Evolutionary conservation across 2,113 vertebrate species (phyloP).

Genomic region (Heloderma charlesbogerti): DNA sequence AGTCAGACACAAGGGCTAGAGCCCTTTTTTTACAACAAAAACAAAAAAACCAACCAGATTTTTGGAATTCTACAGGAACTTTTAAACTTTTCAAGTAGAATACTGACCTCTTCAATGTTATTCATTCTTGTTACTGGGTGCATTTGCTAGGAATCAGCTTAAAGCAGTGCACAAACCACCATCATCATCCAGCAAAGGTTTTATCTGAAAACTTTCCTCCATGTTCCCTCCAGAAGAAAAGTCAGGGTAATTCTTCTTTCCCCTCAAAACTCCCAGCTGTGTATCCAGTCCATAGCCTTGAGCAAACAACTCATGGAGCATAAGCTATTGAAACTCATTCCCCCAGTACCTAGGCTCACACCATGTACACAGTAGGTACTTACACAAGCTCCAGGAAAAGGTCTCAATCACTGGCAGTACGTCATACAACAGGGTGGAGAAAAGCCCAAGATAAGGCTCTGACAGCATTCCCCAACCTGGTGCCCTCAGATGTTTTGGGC

Average conservation of each 20-base stretch:
- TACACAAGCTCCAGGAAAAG: no score
- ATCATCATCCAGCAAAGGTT: background rate
- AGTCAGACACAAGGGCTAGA: background rate
- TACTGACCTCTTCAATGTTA: background rate
- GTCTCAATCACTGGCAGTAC: background rate
- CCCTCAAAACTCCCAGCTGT: background rate
- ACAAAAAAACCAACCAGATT: no score
- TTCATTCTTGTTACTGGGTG: background rate
- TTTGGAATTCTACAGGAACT: background rate
- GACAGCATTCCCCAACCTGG: background rate
- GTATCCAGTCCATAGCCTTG: background rate
- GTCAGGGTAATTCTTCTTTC: background rate
- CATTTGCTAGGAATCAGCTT: background rate
- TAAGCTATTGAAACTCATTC: background rate
- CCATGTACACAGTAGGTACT: background rate
- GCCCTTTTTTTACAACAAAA: background rate
- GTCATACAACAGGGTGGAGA: background rate
- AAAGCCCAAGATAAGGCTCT: background rate
- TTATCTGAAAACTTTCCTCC: background rate
- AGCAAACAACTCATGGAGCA: background rate
- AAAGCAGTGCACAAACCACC: background rate
- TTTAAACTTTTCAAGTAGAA: background rate
- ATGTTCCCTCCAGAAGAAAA: background rate
- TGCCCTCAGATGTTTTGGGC: no score
- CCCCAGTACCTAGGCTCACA: background rate